These are phyloP conservation scores for Lasius platythorax DNA, from an alignment of 2,888 invertebrate genomes.

Conservation along the genomic window DNA sequence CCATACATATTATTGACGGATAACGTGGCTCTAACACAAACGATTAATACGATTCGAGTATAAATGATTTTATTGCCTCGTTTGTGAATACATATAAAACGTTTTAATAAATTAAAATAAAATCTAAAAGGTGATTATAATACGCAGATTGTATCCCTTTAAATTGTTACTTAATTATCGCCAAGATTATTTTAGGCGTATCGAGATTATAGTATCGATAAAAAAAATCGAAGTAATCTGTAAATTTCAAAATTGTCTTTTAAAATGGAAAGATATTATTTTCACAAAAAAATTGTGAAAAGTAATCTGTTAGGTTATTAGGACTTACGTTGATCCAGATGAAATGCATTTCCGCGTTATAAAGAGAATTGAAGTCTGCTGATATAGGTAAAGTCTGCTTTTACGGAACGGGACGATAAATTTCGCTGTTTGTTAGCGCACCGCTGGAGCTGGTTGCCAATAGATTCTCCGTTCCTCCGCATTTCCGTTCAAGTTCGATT, in stretches of 20 bases:
- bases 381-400: slow-evolving; percentile 30
- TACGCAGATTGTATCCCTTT: slow-evolving; percentile 11
- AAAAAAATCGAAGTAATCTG: not conserved
- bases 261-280: not conserved
- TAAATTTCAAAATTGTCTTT: not conserved
- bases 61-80: slow-evolving; percentile 25
- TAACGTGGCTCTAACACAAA: not conserved
- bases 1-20: slow-evolving; percentile 2
- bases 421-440: slow-evolving; percentile 66
- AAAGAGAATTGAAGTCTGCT: slow-evolving; percentile 32
- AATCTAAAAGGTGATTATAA: slow-evolving; percentile 8
- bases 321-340: not conserved
- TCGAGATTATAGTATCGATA: not conserved
- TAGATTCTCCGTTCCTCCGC: slow-evolving; percentile 61
- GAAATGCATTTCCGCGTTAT: slow-evolving; percentile 28
- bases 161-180: not conserved
- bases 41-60: slow-evolving; percentile 1
- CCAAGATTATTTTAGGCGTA: not conserved
- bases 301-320: slow-evolving; percentile 12
- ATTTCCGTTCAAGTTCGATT: slow-evolving; percentile 68
- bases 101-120: slow-evolving; percentile 34
- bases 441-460: slow-evolving; percentile 53
- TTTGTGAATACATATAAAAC: not conserved
- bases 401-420: slow-evolving; percentile 60
- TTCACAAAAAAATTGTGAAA: not conserved